Percentiles rank a stretch among this genome's conserved stretches.
These are phyloP conservation scores for Malacoctenus gilli DNA, from an alignment of 2,797 vertebrate species.

Conservation along the genomic window DNA sequence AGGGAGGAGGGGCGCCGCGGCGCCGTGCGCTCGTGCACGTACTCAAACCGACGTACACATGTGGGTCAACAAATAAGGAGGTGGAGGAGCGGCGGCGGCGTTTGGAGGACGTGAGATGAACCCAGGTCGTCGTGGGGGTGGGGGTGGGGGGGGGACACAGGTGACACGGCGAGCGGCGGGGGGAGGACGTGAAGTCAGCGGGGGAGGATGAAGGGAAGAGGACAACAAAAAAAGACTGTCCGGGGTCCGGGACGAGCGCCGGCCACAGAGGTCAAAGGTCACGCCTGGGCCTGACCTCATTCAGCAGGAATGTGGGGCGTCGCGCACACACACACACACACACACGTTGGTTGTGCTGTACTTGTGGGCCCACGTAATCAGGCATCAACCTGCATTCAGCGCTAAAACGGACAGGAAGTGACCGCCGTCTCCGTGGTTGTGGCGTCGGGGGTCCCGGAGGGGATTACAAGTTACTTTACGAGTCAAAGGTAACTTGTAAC, in stretches of 20 bases:
- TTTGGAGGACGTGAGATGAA: background rate
- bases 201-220: background rate
- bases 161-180: background rate
- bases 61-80: slow-evolving; percentile 52
- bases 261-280: slow-evolving; percentile 48
- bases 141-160: background rate
- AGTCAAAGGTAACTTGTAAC: too few species aligned
- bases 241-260: background rate
- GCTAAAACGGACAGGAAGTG: too few species aligned
- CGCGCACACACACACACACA: slow-evolving; percentile 5
- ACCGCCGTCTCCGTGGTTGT: too few species aligned
- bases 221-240: slow-evolving; percentile 6
- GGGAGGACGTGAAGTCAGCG: background rate
- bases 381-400: too few species aligned
- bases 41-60: slow-evolving; percentile 31
- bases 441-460: too few species aligned
- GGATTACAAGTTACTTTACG: too few species aligned
- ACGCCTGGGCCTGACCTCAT: slow-evolving; percentile 47
- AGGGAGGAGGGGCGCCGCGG: background rate
- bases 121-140: too few species aligned
- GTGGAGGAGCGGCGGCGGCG: slow-evolving; percentile 1
- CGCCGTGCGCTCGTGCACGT: slow-evolving; percentile 55
- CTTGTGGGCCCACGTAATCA: too few species aligned
- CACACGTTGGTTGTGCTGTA: background rate
- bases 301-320: slow-evolving; percentile 49